These are phyloP conservation scores for Synanthedon tipuliformis DNA, from an alignment of 2,888 invertebrate genomes.

Conservation along the genomic window DNA sequence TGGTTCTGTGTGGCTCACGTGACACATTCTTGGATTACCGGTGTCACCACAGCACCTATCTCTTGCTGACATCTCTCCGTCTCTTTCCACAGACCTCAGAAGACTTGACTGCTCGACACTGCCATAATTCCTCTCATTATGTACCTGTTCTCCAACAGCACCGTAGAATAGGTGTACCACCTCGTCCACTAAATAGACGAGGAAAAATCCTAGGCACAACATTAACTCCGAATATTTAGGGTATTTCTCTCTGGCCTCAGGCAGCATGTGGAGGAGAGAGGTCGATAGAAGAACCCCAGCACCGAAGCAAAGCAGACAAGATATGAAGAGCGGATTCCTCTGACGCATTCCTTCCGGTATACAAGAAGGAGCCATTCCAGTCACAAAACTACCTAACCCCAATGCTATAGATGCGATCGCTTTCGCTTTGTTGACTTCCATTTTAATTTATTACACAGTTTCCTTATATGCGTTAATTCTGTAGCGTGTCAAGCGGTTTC, in stretches of 20 bases:
- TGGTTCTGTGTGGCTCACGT: constrained; percentile 75
- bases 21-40: constrained; percentile 66
- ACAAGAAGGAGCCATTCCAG: constrained; percentile 77
- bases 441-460: constrained; percentile 17
- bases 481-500: neutral
- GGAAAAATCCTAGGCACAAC: constrained; percentile 77
- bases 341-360: constrained; percentile 70
- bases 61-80: constrained; percentile 30
- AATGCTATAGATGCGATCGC: constrained; percentile 74
- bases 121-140: constrained; percentile 18
- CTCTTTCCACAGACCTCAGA: constrained; percentile 20
- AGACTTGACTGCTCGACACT: constrained; percentile 36
- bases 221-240: constrained; percentile 73
- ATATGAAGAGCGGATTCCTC: constrained; percentile 73
- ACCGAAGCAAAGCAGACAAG: constrained; percentile 81
- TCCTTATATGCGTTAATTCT: neutral
- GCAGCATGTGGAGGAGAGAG: constrained; percentile 81
- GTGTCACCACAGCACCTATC: constrained; percentile 40
- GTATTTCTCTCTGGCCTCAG: constrained; percentile 77
- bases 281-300: constrained; percentile 85
- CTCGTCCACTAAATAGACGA: constrained; percentile 80
- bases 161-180: constrained; percentile 76
- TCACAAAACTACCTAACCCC: constrained; percentile 76
- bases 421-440: constrained; percentile 71
- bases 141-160: constrained; percentile 11